Percentiles rank a stretch among this genome's conserved stretches.
These are phyloP conservation scores for Tringa solitaria DNA, from an alignment of 2,113 vertebrate genomes.

Conservation along the genomic window DNA sequence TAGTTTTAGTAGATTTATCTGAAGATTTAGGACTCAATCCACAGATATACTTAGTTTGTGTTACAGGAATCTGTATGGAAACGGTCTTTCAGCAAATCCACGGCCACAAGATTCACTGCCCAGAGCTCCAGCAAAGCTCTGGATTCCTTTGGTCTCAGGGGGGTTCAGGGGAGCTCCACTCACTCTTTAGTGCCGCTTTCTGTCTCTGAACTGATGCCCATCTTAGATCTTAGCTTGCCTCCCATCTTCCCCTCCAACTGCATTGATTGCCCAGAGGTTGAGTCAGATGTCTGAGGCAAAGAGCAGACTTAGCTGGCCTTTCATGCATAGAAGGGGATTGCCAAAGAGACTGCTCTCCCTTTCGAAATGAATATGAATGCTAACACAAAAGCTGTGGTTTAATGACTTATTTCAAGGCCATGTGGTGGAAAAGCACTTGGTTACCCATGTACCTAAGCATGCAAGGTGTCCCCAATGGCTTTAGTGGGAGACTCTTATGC, in stretches of 20 bases:
- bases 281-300: background rate
- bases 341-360: background rate
- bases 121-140: background rate
- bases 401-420: background rate
- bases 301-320: background rate
- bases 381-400: background rate
- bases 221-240: background rate
- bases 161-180: accelerated
- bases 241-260: background rate
- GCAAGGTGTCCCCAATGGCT: accelerated
- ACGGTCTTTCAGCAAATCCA: background rate
- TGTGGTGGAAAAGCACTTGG: background rate
- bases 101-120: background rate
- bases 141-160: background rate
- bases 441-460: background rate
- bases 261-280: background rate
- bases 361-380: background rate
- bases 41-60: background rate
- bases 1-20: background rate
- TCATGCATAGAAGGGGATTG: background rate
- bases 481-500: background rate
- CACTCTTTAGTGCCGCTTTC: background rate
- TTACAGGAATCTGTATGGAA: background rate
- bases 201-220: background rate
- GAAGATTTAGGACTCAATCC: background rate